These are phyloP conservation scores for Melinaea marsaeus DNA, from an alignment of 2,888 invertebrate genomes.

Conservation along the genomic window DNA sequence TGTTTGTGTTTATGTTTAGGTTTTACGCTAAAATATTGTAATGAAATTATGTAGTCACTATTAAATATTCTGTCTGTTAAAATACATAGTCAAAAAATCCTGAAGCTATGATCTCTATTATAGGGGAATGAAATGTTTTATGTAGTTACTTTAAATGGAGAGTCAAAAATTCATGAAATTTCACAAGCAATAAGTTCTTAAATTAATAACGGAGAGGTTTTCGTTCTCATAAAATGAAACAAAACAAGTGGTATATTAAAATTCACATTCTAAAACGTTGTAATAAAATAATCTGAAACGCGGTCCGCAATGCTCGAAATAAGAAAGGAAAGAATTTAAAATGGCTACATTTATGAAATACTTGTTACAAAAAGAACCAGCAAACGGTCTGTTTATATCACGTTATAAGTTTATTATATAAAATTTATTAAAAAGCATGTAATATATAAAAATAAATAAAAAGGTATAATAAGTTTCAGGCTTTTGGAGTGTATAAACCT, in stretches of 20 bases:
- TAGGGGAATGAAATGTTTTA: background rate
- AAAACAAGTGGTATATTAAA: conserved; percentile 56
- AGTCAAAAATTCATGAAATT: conserved; percentile 33
- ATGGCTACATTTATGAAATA: conserved; percentile 55
- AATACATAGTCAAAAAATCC: too few relatives aligned
- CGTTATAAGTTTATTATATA: too few relatives aligned
- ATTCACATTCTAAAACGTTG: conserved; percentile 60
- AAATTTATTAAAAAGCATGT: too few relatives aligned
- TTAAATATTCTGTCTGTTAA: conserved; percentile 43
- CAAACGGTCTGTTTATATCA: background rate
- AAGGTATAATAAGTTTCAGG: too few relatives aligned
- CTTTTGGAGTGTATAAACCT: too few relatives aligned
- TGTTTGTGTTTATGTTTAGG: too few relatives aligned
- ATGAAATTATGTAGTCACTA: conserved; percentile 64
- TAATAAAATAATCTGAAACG: conserved; percentile 63
- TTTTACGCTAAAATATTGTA: conserved; percentile 22
- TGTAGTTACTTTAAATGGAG: conserved; percentile 15
- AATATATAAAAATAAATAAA: background rate
- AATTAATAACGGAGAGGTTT: conserved; percentile 47
- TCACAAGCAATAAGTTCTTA: conserved; percentile 46
- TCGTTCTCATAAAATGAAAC: conserved; percentile 61
- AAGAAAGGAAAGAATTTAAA: conserved; percentile 59
- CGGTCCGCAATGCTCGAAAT: conserved; percentile 59
- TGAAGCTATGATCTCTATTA: too few relatives aligned
- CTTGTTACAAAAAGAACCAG: conserved; percentile 37